These are phyloP conservation scores for Hyaena hyaena DNA, from an alignment of 2,113 vertebrate species.

Conservation along the genomic window DNA sequence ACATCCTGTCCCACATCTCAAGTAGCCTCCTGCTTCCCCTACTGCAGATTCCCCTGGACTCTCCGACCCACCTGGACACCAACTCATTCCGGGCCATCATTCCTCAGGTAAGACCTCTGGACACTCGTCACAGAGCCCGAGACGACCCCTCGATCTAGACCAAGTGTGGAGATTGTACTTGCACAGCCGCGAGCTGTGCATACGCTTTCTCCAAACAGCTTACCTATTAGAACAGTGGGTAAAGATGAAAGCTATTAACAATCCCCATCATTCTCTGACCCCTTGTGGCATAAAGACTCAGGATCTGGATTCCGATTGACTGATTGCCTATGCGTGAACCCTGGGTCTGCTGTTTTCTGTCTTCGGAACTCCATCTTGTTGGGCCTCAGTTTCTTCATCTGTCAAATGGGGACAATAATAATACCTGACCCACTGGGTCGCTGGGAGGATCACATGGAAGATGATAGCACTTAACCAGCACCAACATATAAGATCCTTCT, in stretches of 20 bases:
- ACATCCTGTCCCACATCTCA: neutral
- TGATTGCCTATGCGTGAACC: neutral
- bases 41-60: conserved; percentile 57
- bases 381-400: neutral
- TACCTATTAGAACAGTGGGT: neutral
- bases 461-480: neutral
- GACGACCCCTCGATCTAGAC: neutral
- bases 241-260: neutral
- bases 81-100: conserved; percentile 72
- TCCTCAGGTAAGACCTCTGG: conserved; percentile 75
- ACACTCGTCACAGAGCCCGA: neutral
- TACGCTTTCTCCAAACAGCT: neutral
- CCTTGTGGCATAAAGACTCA: neutral
- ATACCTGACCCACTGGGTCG: neutral
- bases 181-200: neutral
- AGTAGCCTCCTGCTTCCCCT: neutral
- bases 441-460: neutral
- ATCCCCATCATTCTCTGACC: neutral
- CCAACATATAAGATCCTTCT: neutral
- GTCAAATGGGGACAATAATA: too few relatives aligned
- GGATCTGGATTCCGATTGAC: neutral
- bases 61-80: conserved; percentile 72
- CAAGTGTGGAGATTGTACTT: neutral
- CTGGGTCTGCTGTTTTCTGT: neutral
- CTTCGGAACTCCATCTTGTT: neutral